Conservation (phyloP, 1,140 invertebrate species). For the Tribolium castaneum region DNA sequence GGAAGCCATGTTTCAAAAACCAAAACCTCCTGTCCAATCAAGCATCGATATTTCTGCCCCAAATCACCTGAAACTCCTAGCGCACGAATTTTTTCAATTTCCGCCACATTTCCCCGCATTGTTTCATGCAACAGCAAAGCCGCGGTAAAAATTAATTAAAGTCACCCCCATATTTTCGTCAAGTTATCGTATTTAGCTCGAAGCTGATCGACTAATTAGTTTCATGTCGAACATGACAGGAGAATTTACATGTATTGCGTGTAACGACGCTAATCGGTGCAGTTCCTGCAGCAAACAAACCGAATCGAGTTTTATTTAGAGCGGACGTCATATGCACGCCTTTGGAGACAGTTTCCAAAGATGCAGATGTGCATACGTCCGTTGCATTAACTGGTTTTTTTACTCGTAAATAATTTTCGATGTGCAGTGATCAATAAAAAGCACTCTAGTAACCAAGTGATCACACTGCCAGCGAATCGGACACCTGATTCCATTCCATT, state of each 20-base stretch:
- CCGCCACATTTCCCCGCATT: background rate
- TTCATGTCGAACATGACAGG: slow-evolving; percentile 20
- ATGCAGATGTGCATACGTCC: background rate
- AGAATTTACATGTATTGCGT: slow-evolving; percentile 3
- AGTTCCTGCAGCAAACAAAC: background rate
- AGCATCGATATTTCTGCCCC: background rate
- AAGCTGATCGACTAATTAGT: slow-evolving; percentile 7
- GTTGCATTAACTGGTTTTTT: background rate
- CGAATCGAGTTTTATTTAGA: background rate
- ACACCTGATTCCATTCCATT: background rate
- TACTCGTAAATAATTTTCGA: background rate
- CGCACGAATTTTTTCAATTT: background rate
- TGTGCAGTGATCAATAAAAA: background rate
- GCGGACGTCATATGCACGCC: background rate
- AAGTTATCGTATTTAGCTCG: background rate
- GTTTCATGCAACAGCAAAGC: background rate
- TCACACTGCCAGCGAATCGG: background rate
- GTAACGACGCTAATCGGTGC: background rate
- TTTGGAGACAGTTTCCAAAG: background rate
- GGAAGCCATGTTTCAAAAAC: background rate
- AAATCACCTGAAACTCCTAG: background rate
- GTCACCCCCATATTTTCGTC: background rate
- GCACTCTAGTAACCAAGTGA: background rate
- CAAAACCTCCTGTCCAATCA: background rate
- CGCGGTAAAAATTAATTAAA: background rate